Base-by-base conservation (phyloP, 2,797 vertebrate genomes). In the Meda fulgida region DNA sequence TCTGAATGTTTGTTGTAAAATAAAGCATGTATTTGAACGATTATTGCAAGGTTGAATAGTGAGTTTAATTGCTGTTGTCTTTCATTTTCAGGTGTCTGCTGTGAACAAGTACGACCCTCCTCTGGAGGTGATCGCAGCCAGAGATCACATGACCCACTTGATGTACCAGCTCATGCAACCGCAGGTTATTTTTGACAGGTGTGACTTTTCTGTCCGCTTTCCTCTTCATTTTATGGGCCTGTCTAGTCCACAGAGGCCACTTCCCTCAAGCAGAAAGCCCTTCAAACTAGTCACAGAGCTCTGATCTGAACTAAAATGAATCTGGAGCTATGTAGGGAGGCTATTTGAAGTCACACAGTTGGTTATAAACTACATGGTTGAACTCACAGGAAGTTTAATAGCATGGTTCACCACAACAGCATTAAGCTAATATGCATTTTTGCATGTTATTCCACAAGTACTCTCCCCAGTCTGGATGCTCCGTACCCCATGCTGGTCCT, bases 401-500 rank as follows among this genome's bases (percentile, higher is more conserved):
- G 16, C 66, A 3, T 14, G 1, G 29, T 63, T 72, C 69, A 82
- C 13, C n/a, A 51, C 3, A 38, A 55, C n/a, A 51, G 6, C 63
- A 55, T 55, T 46, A 14, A 58, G 26, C 70, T 73, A 43, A 85
- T 38, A 14, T 85, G 29, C 34, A 73, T 77, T 78, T 71, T 77
- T 6, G 9, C 16, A 48, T 78, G 40, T 73, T 29, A 34, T 55
- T 81, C 16, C 63, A 16, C 63, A 53, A 96, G 98, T 90, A 98
- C 97, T 10, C 89, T 97, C 60, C 95, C 96, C 0, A 92, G 86
- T 76, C 75, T 94, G 5, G 96, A 96, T 3, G 89, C 94, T 18
- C 95, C 96, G 0, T 99, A 98, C 82, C 97, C 97, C 9, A 95
- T 99, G 96, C 85, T 99, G 93, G 95, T 99, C 11, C 89, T 99